Percentiles rank a stretch among this genome's conserved stretches.
Evolutionary conservation across 64 coral and sea anemone genomes (phyloP).

Genomic region (Montipora efflorescens): DNA sequence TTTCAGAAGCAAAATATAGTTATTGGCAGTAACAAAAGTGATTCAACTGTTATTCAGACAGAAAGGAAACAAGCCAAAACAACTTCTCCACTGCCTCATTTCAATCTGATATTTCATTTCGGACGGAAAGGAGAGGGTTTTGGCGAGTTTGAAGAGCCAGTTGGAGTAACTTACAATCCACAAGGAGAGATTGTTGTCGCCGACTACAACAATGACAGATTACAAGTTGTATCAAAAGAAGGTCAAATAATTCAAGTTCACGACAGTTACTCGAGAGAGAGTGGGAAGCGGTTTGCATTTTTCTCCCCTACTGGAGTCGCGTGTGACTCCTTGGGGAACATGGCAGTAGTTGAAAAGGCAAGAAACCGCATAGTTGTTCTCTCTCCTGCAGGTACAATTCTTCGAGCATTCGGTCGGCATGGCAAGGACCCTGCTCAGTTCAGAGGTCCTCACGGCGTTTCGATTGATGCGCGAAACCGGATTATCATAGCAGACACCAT

Average conservation of each 20-base stretch:
- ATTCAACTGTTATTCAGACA: neutral
- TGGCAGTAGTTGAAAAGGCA: conserved; percentile 48
- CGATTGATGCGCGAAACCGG: conserved; percentile 57
- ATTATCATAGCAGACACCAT: conserved; percentile 83
- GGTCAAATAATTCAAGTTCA: conserved; percentile 62
- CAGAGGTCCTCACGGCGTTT: conserved; percentile 76
- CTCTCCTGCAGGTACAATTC: conserved; percentile 7
- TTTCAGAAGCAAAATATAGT: conserved; percentile 25
- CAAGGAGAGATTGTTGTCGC: conserved; percentile 75
- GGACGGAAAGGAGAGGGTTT: conserved; percentile 18
- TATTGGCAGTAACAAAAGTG: neutral
- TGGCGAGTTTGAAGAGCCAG: conserved; percentile 69
- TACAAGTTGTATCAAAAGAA: conserved; percentile 68
- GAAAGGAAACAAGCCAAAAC: neutral
- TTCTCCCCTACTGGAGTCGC: conserved; percentile 60
- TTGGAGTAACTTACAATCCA: conserved; percentile 59
- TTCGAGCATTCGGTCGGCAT: conserved; percentile 68
- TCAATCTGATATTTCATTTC: neutral
- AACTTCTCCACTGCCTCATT: neutral
- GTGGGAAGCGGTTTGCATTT: conserved; percentile 32
- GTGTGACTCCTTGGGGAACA: conserved; percentile 45
- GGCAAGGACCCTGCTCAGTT: conserved; percentile 66
- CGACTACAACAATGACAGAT: conserved; percentile 83
- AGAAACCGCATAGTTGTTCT: conserved; percentile 55
- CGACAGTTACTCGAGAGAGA: conserved; percentile 39